These are phyloP conservation scores for Sinella curviseta DNA, from an alignment of 1,140 invertebrate species.

Conservation along the genomic window DNA sequence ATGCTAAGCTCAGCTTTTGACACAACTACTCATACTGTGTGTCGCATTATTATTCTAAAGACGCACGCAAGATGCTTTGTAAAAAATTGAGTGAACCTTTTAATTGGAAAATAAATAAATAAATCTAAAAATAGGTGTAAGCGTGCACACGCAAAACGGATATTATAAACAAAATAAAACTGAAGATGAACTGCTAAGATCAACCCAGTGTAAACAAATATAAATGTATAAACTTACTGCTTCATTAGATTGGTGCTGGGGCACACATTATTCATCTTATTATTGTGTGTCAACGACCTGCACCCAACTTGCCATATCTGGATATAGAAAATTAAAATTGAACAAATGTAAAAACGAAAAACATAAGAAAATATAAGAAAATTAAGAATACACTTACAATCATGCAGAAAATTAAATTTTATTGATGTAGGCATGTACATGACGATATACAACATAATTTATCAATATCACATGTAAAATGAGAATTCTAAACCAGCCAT, in stretches of 20 bases:
- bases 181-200: background rate
- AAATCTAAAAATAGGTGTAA: too few species aligned
- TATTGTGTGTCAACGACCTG: conserved; percentile 90
- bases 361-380: conserved; percentile 20
- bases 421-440: too few species aligned
- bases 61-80: too few species aligned
- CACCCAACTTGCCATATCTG: conserved; percentile 91
- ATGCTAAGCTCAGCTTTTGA: too few species aligned
- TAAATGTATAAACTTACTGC: conserved; percentile 75
- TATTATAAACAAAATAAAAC: conserved; percentile 1
- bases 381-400: background rate
- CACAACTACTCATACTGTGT: too few species aligned
- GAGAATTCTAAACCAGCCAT: background rate
- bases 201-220: background rate
- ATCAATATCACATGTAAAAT: background rate
- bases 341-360: conserved; percentile 34
- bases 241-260: conserved; percentile 93
- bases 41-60: too few species aligned
- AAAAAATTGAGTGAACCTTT: too few species aligned
- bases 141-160: too few species aligned
- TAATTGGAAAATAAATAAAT: too few species aligned
- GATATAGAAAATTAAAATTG: conserved; percentile 45
- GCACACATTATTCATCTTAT: conserved; percentile 95
- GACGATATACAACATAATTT: background rate
- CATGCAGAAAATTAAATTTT: conserved; percentile 4